phyloP scores from a whole-genome alignment of 2,113 vertebrate genomes.

The Semicossyphus pulcher region DNA sequence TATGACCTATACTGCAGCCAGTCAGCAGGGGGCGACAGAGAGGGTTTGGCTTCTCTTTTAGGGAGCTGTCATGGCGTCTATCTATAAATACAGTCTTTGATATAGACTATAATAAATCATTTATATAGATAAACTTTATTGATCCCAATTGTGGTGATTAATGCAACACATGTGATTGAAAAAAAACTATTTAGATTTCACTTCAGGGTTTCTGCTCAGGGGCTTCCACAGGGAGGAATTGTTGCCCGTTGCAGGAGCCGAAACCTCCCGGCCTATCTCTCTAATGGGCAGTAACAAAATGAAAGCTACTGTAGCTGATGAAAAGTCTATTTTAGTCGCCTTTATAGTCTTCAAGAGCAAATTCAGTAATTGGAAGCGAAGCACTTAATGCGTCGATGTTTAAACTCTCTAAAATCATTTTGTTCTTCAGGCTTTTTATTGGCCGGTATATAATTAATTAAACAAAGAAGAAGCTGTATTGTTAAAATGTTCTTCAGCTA shows the following conservation, averaged over 20 bases:
- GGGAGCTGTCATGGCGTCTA: too few species aligned
- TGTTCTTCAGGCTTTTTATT: conserved; percentile 12
- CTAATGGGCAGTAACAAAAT: not conserved
- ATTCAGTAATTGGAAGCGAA: conserved; percentile 35
- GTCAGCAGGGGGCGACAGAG: too few species aligned
- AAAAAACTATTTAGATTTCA: too few species aligned
- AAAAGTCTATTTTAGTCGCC: conserved; percentile 2
- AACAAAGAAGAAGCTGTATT: not conserved
- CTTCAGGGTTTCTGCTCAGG: not conserved
- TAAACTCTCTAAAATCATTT: conserved; percentile 25
- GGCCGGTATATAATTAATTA: conserved; percentile 6
- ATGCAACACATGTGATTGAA: too few species aligned
- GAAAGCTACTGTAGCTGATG: conserved; percentile 4
- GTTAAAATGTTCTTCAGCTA: conserved; percentile 8
- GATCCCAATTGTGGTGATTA: too few species aligned
- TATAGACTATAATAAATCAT: too few species aligned
- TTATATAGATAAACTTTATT: too few species aligned
- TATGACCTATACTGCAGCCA: too few species aligned
- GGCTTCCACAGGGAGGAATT: too few species aligned
- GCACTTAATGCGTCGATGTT: conserved; percentile 14
- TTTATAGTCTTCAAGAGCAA: conserved; percentile 15
- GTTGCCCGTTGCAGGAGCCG: not conserved
- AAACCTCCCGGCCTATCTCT: not conserved
- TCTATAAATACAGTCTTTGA: too few species aligned
- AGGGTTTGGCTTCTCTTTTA: too few species aligned